phyloP scores from a whole-genome alignment of 2,113 vertebrate species.

The Sinocyclocheilus anophthalmus region DNA sequence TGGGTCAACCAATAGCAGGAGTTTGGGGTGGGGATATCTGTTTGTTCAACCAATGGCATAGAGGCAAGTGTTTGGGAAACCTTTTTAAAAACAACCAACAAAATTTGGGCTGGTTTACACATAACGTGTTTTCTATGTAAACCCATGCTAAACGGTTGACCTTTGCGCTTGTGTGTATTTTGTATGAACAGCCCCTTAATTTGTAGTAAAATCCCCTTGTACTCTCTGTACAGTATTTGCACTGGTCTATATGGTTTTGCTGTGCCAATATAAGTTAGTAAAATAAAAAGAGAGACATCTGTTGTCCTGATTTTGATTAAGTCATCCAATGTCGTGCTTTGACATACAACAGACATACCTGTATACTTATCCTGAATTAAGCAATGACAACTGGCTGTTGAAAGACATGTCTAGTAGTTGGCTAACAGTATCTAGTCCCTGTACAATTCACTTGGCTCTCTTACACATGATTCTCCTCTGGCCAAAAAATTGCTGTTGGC shows the following conservation, averaged over 20 bases:
- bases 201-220: background rate
- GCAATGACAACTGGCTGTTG: background rate
- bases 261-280: background rate
- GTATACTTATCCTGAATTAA: conserved; percentile 9
- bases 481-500: background rate
- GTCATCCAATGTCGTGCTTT: background rate
- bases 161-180: no score
- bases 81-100: no score
- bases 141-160: no score
- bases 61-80: no score
- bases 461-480: background rate
- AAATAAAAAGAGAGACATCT: background rate
- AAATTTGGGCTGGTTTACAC: no score
- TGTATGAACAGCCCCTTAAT: background rate
- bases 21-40: no score
- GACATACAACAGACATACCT: background rate
- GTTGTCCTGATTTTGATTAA: conserved; percentile 7
- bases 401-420: background rate
- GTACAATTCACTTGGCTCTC: background rate
- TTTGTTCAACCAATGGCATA: no score
- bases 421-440: conserved; percentile 1
- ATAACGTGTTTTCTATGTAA: no score
- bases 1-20: no score
- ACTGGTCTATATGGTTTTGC: background rate
- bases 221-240: background rate